A percentile compares a stretch with the other conserved stretches of the same genome.
Conservation (phyloP, 2,888 invertebrate species). For the Cistogaster globosa region DNA sequence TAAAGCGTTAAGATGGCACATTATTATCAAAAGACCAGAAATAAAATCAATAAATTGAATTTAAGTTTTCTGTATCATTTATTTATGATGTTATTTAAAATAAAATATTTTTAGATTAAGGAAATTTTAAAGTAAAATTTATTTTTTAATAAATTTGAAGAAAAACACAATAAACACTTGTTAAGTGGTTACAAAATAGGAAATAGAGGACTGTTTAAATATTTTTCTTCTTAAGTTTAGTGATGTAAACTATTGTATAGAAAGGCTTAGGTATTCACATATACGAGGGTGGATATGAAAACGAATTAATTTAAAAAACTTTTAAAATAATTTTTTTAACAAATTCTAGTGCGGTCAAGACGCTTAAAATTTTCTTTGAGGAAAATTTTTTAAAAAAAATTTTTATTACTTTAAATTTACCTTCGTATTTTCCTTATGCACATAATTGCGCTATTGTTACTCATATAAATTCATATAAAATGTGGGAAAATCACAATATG, state of each 20-base stretch:
- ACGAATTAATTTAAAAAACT: too few species aligned
- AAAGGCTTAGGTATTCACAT: background rate
- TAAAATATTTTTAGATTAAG: background rate
- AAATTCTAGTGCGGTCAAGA: too few species aligned
- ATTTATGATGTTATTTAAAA: background rate
- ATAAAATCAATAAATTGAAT: slow-evolving; percentile 38
- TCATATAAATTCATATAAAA: background rate
- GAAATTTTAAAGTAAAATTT: background rate
- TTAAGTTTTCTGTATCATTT: background rate
- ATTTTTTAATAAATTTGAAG: background rate
- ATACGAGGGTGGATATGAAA: too few species aligned
- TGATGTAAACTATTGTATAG: too few species aligned
- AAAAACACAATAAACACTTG: slow-evolving; percentile 26
- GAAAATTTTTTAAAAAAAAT: too few species aligned
- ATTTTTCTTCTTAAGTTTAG: slow-evolving; percentile 3
- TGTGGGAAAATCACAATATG: slow-evolving; percentile 31
- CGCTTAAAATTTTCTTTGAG: too few species aligned
- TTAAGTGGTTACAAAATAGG: slow-evolving; percentile 8
- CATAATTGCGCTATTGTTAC: slow-evolving; percentile 44
- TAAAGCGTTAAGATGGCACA: slow-evolving; percentile 25
- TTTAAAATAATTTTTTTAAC: too few species aligned
- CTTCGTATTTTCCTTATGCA: slow-evolving; percentile 9
- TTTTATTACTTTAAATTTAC: background rate
- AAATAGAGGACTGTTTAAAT: slow-evolving; percentile 2
- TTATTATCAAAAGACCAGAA: slow-evolving; percentile 9